Evolutionary conservation across 2,888 invertebrate genomes (phyloP), one percentile per base, ranked within the genome.

Genomic region (Rhabditophanes sp.): DNA sequence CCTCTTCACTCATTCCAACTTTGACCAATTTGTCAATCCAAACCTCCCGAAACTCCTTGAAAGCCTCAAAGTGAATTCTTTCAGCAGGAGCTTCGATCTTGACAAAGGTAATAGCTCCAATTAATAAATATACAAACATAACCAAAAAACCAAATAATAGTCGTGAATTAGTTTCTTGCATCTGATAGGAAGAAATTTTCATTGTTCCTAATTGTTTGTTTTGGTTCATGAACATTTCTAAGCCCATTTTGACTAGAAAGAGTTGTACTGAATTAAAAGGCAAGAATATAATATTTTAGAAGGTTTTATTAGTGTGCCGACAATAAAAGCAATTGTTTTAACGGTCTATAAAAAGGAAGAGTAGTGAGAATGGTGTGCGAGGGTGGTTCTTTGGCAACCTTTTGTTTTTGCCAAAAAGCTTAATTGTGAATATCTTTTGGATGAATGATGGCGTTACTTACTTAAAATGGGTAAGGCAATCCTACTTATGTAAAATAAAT

Each of bases 41-140:
- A 24, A 53, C 41, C 20, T 38, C 38, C 15, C 53, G 44, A 28
- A 54, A 53, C 18, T 49, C 48, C 33, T 36, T 26, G 33, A 53
- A 53, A 4, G 46, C 39, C 24, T 54, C 55, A 18, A 49, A 31
- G 14, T 56, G 53, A 25, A 52, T 49, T 27, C 42, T 42, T 23
- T 54, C 54, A 27, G 50, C 27, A 6, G 56, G 55, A 7, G 33
- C 31, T 31, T 46, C 46, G 11, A 46, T 44, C 41, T 44, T 35
- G 4, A 46, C 45, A 35, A 82, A 82, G 40, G 82, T 75, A 12
- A 76, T 72, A 0, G 82, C 81, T 12, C 82, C 82, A 65, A 78
- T 66, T 21, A 76, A 67, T 41, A 78, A 65, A 64, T 76, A 78
- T 22, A 75, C 25, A 4, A 58, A 28, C 11, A 57, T 43, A 11